Percentiles rank a stretch among this genome's conserved stretches.
phyloP scores from a whole-genome alignment of 2,113 vertebrate genomes.

The Melanerpes formicivorus region DNA sequence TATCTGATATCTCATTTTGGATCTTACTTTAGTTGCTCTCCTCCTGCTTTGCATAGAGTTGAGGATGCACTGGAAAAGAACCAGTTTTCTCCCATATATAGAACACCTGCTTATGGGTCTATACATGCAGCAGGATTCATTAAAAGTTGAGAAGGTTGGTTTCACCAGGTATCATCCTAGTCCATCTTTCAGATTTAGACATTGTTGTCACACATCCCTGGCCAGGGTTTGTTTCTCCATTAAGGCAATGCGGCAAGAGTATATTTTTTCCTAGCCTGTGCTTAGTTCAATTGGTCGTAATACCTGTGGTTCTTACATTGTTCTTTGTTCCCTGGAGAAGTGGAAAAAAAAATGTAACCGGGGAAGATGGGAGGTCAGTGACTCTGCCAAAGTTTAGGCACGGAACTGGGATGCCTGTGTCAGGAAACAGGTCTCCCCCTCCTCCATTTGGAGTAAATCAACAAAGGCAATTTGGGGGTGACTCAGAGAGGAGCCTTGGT shows the following conservation, averaged over 20 bases:
- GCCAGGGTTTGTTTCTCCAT: neutral
- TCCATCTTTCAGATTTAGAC: constrained; percentile 9
- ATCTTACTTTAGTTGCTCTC: constrained; percentile 17
- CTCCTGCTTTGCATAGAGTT: constrained; percentile 52
- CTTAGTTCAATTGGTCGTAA: neutral
- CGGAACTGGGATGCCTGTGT: neutral
- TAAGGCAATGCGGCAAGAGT: neutral
- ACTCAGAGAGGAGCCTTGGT: constrained; percentile 28
- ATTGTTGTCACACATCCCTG: constrained; percentile 29
- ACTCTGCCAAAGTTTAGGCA: neutral
- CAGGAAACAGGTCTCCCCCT: neutral
- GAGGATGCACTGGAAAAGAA: constrained; percentile 20
- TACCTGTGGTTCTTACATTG: neutral
- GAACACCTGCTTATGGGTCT: constrained; percentile 15
- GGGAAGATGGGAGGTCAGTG: neutral
- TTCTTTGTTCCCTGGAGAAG: constrained; percentile 8
- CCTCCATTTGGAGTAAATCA: neutral
- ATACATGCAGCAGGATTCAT: neutral
- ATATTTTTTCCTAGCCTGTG: neutral
- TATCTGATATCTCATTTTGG: constrained; percentile 50
- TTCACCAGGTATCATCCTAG: neutral
- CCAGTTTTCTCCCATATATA: constrained; percentile 9
- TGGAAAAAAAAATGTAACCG: neutral
- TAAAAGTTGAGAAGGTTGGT: neutral
- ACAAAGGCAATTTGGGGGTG: neutral